A percentile compares a stretch with the other conserved stretches of the same genome.
Evolutionary conservation across 1,140 invertebrate genomes (phyloP).

Genomic region (Phocides pigmalion): DNA sequence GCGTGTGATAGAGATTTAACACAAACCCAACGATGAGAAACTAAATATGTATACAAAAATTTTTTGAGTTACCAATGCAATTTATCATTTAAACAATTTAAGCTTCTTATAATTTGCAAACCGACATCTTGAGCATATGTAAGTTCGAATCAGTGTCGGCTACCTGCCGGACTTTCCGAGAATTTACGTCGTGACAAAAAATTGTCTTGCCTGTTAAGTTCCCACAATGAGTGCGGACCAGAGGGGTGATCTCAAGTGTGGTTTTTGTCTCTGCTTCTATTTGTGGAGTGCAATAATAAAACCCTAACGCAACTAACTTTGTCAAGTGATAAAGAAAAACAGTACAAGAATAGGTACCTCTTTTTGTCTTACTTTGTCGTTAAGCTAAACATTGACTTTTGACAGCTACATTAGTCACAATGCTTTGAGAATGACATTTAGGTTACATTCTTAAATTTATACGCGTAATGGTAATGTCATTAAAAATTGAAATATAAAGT

Average conservation of each 20-base stretch:
- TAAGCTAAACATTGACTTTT: background rate
- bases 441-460: background rate
- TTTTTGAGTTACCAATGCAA: too few species aligned
- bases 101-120: conserved; percentile 3
- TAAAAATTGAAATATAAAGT: too few species aligned
- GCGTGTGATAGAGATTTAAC: background rate
- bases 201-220: conserved; percentile 63
- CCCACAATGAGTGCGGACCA: conserved; percentile 66
- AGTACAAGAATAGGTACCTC: conserved; percentile 4
- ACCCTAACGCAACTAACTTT: conserved; percentile 44
- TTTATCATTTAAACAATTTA: conserved; percentile 2
- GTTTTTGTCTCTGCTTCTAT: conserved; percentile 72
- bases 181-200: conserved; percentile 59
- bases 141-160: conserved; percentile 37
- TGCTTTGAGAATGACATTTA: too few species aligned
- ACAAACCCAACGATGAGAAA: background rate
- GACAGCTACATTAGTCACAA: background rate
- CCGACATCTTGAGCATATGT: conserved; percentile 9
- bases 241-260: conserved; percentile 73
- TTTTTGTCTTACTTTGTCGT: conserved; percentile 3
- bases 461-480: too few species aligned
- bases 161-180: conserved; percentile 72
- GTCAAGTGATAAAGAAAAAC: conserved; percentile 17
- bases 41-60: background rate
- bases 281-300: conserved; percentile 69